Evolutionary conservation across 2,113 vertebrate genomes (phyloP), one percentile per base, ranked within the genome.

Genomic region (Rhea pennata): DNA sequence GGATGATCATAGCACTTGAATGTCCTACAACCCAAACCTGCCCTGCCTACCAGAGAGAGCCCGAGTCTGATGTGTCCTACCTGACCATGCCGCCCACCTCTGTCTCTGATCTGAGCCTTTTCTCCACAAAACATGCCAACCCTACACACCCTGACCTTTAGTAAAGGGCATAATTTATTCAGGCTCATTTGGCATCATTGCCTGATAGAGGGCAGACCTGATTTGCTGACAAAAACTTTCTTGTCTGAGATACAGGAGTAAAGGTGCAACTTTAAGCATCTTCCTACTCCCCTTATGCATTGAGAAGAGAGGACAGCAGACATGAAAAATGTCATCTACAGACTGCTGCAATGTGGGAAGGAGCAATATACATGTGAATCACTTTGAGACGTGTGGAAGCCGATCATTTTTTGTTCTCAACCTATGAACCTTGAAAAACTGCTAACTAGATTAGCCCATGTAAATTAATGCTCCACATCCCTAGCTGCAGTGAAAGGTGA

Each of bases 11-110:
- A 0, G n/a, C 22, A 66, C 56, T 50, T 10, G 12, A 36, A 36
- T 22, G 21, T n/a, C 12, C 12, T 0, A 10, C 44, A 21, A 42
- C 36, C 12, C 16, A 4, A 13, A 13, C 40, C 10, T 0, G 0
- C n/a, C 67, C 61, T 26, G 61, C 53, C 56, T 8, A 3, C 82
- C 17, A 48, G 48, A 20, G 42, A 21, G 44, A 33, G 83, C 44
- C 6, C 1, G 5, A 66, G 5, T 23, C 26, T 48, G 54, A 29
- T 7, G 10, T 12, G 0, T 16, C 1, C 10, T 64, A 46, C 5
- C 67, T 10, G 4, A 21, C 54, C 5, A 0, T 20, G 10, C 21
- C 16, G 66, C 61, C 70, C 81, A 36, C 20, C 51, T 31, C 36
- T 2, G 9, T 44, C 50, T 27, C 59, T 50, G 15, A 2, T 48